These are phyloP conservation scores for Prunella himalayana DNA, from an alignment of 2,113 vertebrate genomes.

Conservation along the genomic window DNA sequence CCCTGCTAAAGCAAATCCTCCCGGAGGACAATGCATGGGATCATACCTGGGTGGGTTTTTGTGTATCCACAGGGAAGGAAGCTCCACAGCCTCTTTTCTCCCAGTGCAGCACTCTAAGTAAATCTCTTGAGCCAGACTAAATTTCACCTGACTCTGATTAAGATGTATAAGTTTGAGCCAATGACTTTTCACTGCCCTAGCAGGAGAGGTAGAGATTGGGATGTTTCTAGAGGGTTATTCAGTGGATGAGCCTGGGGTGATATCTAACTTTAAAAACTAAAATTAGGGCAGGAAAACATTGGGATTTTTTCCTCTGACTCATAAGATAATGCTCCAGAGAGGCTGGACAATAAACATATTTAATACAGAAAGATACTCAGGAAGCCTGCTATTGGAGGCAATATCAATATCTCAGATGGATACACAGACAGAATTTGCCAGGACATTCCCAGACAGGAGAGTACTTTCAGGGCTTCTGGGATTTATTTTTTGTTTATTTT, in stretches of 20 bases:
- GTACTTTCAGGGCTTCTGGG: background rate
- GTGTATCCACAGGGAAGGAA: background rate
- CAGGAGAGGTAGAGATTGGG: background rate
- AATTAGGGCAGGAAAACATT: constrained; percentile 1
- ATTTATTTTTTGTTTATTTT: constrained; percentile 19
- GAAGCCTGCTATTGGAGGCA: background rate
- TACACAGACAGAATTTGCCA: background rate
- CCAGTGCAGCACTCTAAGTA: background rate
- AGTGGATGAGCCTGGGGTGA: background rate
- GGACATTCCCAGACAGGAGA: background rate
- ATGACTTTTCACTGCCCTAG: background rate
- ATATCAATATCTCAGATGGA: background rate
- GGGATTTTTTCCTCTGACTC: background rate
- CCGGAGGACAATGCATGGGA: background rate
- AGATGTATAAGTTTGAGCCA: background rate
- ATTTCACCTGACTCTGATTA: background rate
- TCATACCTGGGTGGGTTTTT: background rate
- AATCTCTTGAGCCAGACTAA: background rate
- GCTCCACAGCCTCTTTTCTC: background rate
- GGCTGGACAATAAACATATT: background rate
- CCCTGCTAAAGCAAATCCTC: background rate
- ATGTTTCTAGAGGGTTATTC: background rate
- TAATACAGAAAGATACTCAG: background rate
- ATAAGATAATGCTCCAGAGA: background rate
- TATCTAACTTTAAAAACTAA: background rate